Evolutionary conservation across 2,888 invertebrate species (phyloP).

Genomic region (Eustalomyia histrio): DNA sequence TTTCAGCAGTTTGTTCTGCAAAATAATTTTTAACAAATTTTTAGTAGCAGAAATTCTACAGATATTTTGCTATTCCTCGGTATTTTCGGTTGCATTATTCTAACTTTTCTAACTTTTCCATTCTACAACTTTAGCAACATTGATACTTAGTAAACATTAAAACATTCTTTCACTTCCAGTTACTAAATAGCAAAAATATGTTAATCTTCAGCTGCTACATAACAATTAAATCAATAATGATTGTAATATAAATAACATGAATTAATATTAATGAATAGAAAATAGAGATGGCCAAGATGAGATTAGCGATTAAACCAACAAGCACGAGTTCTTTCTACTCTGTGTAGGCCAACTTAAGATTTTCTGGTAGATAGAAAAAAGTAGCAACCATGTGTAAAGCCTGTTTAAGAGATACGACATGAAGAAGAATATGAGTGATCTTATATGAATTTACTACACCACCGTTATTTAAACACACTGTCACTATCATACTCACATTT

Average conservation of each 20-base stretch:
- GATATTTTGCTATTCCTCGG: no score
- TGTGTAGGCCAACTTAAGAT: constrained; percentile 1
- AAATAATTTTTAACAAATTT: no score
- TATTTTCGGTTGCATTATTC: no score
- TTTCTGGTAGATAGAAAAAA: constrained; percentile 3
- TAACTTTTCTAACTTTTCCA: no score
- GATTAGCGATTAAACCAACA: background rate
- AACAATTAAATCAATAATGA: constrained; percentile 32
- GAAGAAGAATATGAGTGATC: constrained; percentile 24
- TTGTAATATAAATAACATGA: constrained; percentile 5
- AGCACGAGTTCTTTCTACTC: background rate
- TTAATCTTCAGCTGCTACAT: constrained; percentile 4
- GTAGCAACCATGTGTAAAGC: constrained; percentile 44
- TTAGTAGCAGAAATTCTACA: no score
- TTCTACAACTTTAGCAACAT: no score
- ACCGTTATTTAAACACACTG: constrained; percentile 45
- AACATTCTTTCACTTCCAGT: background rate
- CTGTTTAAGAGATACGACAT: constrained; percentile 16
- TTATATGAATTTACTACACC: constrained; percentile 34
- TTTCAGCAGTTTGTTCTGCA: no score
- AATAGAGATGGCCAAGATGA: background rate
- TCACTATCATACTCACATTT: constrained; percentile 43
- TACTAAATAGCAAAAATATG: background rate
- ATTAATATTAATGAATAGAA: constrained; percentile 6
- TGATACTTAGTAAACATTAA: no score